phyloP scores from a whole-genome alignment of 2,888 invertebrate genomes.

The Eupithecia pulchellata region DNA sequence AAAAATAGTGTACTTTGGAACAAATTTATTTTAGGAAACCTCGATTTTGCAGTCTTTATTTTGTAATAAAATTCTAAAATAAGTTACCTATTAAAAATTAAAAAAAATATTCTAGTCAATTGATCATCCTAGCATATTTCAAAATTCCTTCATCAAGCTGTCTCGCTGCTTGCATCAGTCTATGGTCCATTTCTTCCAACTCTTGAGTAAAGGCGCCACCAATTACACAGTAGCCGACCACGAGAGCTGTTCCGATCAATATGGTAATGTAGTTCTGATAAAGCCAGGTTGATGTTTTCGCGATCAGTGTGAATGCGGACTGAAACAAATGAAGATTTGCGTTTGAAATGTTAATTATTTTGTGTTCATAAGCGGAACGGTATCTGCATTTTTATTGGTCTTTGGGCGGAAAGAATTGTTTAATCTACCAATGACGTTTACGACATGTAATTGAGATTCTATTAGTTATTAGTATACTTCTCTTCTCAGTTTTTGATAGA shows the following conservation, averaged over 20 bases:
- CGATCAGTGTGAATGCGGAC: slow-evolving; percentile 31
- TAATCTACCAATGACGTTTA: too few relatives aligned
- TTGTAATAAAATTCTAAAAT: not conserved
- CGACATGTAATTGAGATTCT: not conserved
- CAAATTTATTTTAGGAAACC: not conserved
- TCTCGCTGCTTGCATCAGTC: slow-evolving; percentile 29
- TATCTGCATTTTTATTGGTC: too few relatives aligned
- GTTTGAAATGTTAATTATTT: not conserved
- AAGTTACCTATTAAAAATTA: not conserved
- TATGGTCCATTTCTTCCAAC: slow-evolving; percentile 29
- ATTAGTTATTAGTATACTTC: not conserved
- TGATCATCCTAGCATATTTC: slow-evolving; percentile 33
- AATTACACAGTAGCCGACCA: slow-evolving; percentile 29
- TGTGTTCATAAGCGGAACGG: not conserved
- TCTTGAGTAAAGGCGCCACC: slow-evolving; percentile 23
- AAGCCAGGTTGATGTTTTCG: slow-evolving; percentile 21
- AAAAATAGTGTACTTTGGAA: not conserved
- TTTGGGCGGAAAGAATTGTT: too few relatives aligned
- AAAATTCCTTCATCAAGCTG: slow-evolving; percentile 29
- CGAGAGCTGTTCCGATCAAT: slow-evolving; percentile 26
- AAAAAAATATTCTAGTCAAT: slow-evolving; percentile 20
- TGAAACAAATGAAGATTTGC: slow-evolving; percentile 21
- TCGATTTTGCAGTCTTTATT: not conserved
- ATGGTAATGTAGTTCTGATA: slow-evolving; percentile 30
- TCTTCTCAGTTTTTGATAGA: not conserved